phyloP scores from a whole-genome alignment of 2,113 vertebrate genomes.

The Aleadryas rufinucha region DNA sequence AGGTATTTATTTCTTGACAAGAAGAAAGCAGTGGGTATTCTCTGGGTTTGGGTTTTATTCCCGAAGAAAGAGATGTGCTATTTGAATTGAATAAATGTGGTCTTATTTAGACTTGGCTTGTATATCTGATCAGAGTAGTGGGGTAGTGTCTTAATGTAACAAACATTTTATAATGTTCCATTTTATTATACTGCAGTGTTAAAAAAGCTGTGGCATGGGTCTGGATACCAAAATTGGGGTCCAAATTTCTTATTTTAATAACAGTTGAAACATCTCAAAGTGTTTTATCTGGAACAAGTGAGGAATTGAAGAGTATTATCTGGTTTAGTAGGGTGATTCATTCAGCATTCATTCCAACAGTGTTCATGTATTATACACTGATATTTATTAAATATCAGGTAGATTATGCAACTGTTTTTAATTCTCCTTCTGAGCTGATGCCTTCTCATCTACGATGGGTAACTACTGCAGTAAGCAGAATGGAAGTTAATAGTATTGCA shows the following conservation, averaged over 20 bases:
- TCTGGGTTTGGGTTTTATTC: neutral
- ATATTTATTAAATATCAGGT: neutral
- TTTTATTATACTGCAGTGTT: neutral
- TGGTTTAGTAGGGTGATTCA: neutral
- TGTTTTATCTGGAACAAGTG: neutral
- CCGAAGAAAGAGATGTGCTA: neutral
- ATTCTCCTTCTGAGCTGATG: neutral
- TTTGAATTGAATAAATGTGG: neutral
- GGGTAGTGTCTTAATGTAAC: neutral
- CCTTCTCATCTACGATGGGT: neutral
- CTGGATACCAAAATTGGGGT: neutral
- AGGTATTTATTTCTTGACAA: neutral
- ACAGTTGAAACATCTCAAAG: neutral
- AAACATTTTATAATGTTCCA: neutral
- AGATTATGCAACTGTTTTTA: neutral
- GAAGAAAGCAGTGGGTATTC: neutral
- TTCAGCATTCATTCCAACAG: neutral
- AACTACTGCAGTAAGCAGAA: neutral
- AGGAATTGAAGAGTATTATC: neutral
- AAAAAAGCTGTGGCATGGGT: neutral
- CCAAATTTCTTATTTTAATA: neutral
- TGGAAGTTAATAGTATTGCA: neutral
- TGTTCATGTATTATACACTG: neutral
- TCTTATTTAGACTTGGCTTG: neutral
- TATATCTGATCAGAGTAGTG: neutral